Evolutionary conservation across 2,113 vertebrate genomes (phyloP), one percentile per base, ranked within the genome.

Genomic region (Chunga burmeisteri): DNA sequence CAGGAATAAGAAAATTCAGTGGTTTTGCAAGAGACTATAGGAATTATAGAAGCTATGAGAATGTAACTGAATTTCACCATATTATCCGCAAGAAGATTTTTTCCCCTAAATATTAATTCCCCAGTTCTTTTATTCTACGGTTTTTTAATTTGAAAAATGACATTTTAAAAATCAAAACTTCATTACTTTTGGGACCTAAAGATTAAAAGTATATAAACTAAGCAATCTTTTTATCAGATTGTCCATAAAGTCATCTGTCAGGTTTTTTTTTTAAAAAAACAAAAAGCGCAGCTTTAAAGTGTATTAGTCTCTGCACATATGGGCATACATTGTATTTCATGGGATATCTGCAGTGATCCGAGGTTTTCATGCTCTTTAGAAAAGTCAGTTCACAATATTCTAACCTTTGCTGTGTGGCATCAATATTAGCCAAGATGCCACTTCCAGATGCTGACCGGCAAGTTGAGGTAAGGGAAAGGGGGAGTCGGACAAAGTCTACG

Each of bases 401-500:
- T 36, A 8, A 6, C 25, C 62, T 71, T 71, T 67, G 15, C 7
- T 2, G 0, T 21, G 36, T 4, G 1, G 6, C 22, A 52, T 9
- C 53, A 29, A 29, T 3, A 4, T n/a, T 27, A 38, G 23, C 23
- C 2, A 25, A 34, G 20, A 83, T 44, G 34, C 30, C 26, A 21
- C 61, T 63, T 22, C 25, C 61, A 71, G 14, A 5, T 0, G 1
- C 25, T 16, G 14, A 47, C 13, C 17, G 47, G 7, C 38, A 47
- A 58, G 21, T 32, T 46, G 11, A 36, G 26, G 42, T 38, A 11
- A 52, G n/a, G 1, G 25, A 49, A 23, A 38, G 30, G 12, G n/a
- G 13, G 23, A 50, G 22, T 26, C 25, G 3, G 72, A 9, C 7
- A 15, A 42, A 59, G 8, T 0, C 3, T 8, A 11, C 0, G 1